Evolutionary conservation across 2,888 invertebrate genomes (phyloP).

Genomic region (Nemotelus pantherinus): DNA sequence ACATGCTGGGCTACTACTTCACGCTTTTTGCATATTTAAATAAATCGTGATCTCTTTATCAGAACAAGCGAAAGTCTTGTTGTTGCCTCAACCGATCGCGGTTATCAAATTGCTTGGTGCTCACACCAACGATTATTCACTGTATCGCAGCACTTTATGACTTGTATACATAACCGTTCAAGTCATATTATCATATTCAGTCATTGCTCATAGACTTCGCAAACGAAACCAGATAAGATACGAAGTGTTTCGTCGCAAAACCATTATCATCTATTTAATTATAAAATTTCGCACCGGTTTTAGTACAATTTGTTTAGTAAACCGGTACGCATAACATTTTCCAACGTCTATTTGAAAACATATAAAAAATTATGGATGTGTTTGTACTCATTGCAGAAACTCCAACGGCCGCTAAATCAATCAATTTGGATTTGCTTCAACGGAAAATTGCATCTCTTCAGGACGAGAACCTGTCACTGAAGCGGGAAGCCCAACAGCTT

Average conservation of each 20-base stretch:
- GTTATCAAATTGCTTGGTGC: no score
- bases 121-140: conserved; percentile 5
- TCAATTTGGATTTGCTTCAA: conserved; percentile 84
- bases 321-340: conserved; percentile 17
- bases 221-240: conserved; percentile 19
- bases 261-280: not conserved
- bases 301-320: not conserved
- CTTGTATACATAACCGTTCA: conserved; percentile 1
- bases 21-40: no score
- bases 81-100: no score
- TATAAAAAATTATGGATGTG: not conserved
- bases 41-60: no score
- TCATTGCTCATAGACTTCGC: conserved; percentile 15
- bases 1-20: no score
- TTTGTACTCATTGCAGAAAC: conserved; percentile 58
- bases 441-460: conserved; percentile 85
- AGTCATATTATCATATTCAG: conserved; percentile 10
- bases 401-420: conserved; percentile 73
- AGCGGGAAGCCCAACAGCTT: conserved; percentile 82
- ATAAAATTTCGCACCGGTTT: not conserved
- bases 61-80: no score
- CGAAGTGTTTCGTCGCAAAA: conserved; percentile 1
- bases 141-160: not conserved
- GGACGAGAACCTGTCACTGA: conserved; percentile 87
- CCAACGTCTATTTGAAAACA: not conserved